A percentile compares a stretch with the other conserved stretches of the same genome.
Evolutionary conservation across 2,888 invertebrate species (phyloP).

Genomic region (Tachina lurida): DNA sequence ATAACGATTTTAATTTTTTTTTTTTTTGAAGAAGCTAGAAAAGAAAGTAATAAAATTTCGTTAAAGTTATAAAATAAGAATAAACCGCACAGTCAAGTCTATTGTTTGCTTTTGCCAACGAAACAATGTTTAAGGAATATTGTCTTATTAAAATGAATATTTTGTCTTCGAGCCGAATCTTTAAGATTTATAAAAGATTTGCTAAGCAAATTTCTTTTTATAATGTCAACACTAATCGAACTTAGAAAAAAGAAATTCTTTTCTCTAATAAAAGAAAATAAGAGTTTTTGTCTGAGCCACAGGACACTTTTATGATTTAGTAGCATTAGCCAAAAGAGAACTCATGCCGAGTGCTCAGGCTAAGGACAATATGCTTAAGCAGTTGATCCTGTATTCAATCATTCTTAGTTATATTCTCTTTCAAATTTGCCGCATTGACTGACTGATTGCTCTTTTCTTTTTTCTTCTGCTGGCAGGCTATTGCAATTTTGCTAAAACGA

Average conservation of each 20-base stretch:
- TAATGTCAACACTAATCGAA: slow-evolving; percentile 72
- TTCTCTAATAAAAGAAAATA: slow-evolving; percentile 19
- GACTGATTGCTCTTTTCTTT: slow-evolving; percentile 66
- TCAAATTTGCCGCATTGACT: slow-evolving; percentile 52
- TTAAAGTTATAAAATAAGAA: neutral
- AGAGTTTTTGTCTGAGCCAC: slow-evolving; percentile 60
- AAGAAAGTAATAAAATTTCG: slow-evolving; percentile 17
- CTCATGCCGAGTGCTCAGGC: slow-evolving; percentile 49
- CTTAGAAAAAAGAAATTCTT: slow-evolving; percentile 26
- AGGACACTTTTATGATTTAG: slow-evolving; percentile 68
- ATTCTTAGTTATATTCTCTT: slow-evolving; percentile 29
- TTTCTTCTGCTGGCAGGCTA: slow-evolving; percentile 60
- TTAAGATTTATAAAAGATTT: slow-evolving; percentile 48
- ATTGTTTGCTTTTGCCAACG: slow-evolving; percentile 7
- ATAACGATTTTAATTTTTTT: neutral
- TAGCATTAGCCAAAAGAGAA: slow-evolving; percentile 49
- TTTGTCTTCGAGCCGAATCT: slow-evolving; percentile 1
- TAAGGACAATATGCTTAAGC: slow-evolving; percentile 47
- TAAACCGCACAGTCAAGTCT: neutral
- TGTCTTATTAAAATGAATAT: slow-evolving; percentile 29
- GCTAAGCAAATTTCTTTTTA: slow-evolving; percentile 62
- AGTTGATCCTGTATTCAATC: slow-evolving; percentile 49
- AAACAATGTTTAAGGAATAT: neutral
- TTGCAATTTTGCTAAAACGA: slow-evolving; percentile 69
- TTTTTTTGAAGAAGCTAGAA: neutral